Percentiles rank a stretch among this genome's conserved stretches.
These are phyloP conservation scores for Lycopodina hypogea DNA, from an alignment of 37 sponge, comb jelly and placozoan species.

Conservation along the genomic window DNA sequence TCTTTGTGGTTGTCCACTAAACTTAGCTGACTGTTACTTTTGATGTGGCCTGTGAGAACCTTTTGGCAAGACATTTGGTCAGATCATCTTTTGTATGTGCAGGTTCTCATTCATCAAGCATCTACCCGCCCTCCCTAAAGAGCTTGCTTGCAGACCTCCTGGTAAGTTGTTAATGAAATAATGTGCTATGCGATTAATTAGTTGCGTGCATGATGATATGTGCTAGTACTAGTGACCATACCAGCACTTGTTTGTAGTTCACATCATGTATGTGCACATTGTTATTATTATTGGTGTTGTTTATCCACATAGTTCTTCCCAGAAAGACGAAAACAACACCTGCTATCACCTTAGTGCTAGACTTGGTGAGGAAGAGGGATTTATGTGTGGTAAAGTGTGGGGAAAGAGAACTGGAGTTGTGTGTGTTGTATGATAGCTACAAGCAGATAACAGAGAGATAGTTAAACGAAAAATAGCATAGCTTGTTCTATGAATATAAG, in stretches of 20 bases:
- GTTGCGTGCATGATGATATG: background rate
- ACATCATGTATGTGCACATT: background rate
- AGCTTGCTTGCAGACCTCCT: constrained; percentile 62
- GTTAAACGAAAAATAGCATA: too few relatives aligned
- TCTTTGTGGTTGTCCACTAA: too few relatives aligned
- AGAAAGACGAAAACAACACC: constrained; percentile 84
- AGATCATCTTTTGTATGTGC: too few relatives aligned
- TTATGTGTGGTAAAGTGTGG: too few relatives aligned
- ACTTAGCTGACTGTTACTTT: too few relatives aligned
- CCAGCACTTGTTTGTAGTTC: background rate
- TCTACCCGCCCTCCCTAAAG: constrained; percentile 76
- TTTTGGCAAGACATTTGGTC: too few relatives aligned
- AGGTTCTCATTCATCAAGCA: constrained; percentile 75
- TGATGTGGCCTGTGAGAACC: too few relatives aligned
- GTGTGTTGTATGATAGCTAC: too few relatives aligned
- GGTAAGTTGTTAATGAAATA: constrained; percentile 17
- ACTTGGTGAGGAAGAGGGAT: constrained; percentile 67
- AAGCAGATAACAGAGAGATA: too few relatives aligned
- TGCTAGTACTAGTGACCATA: background rate
- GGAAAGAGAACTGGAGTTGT: too few relatives aligned
- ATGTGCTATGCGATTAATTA: too few relatives aligned
- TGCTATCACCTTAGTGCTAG: constrained; percentile 76
- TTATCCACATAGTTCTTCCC: constrained; percentile 70
- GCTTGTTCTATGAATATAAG: too few relatives aligned
- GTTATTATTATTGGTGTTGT: background rate